These are phyloP conservation scores for Meiosimyza decipiens DNA, from an alignment of 2,888 invertebrate species.

Conservation along the genomic window DNA sequence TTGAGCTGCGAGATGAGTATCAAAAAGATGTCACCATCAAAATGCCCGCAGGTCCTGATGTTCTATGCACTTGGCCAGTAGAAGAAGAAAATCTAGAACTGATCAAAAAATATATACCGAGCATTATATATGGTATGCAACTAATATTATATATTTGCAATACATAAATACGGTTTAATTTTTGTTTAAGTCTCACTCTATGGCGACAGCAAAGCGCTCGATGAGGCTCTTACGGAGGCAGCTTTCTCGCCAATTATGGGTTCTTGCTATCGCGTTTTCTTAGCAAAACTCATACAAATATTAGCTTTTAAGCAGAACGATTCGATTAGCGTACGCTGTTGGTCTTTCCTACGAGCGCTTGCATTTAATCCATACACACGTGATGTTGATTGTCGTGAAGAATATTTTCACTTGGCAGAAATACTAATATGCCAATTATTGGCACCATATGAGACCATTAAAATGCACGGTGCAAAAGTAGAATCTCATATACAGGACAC, in stretches of 20 bases:
- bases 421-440: constrained; percentile 62
- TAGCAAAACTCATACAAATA: constrained; percentile 62
- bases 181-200: constrained; percentile 54
- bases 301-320: constrained; percentile 62
- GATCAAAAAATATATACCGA: constrained; percentile 57
- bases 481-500: constrained; percentile 12
- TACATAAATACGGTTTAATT: not conserved
- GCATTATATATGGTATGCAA: constrained; percentile 55
- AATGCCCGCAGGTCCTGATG: constrained; percentile 52
- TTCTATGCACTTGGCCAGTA: constrained; percentile 56
- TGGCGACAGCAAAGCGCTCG: constrained; percentile 53
- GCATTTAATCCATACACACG: constrained; percentile 58
- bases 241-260: constrained; percentile 61
- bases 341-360: constrained; percentile 61
- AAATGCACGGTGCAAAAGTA: constrained; percentile 42
- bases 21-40: constrained; percentile 56
- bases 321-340: constrained; percentile 58
- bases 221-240: constrained; percentile 52
- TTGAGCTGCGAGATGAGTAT: constrained; percentile 64
- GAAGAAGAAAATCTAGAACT: constrained; percentile 57
- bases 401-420: constrained; percentile 63
- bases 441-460: constrained; percentile 62
- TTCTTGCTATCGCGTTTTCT: constrained; percentile 58
- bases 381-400: constrained; percentile 57
- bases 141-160: not conserved